phyloP scores from a whole-genome alignment of 2,113 vertebrate species.

The Elaphurus davidianus region DNA sequence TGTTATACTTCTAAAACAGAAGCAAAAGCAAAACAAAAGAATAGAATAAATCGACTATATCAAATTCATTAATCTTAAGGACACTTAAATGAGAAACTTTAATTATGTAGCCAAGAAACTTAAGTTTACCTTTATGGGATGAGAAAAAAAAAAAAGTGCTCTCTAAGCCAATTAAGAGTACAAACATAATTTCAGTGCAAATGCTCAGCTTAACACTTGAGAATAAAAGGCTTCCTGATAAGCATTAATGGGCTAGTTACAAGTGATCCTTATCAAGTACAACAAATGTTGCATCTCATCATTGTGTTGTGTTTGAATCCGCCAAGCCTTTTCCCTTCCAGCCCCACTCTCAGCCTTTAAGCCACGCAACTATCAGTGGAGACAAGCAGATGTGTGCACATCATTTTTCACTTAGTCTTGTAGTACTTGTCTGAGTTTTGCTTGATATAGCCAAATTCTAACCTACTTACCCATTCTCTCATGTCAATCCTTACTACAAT shows the following conservation, averaged over 20 bases:
- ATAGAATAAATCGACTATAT: neutral
- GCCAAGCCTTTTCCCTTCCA: neutral
- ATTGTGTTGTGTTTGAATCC: too few species aligned
- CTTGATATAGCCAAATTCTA: neutral
- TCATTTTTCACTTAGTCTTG: neutral
- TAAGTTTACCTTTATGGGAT: neutral
- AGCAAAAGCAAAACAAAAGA: neutral
- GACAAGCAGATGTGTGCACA: neutral
- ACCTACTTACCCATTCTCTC: neutral
- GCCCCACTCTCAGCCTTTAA: neutral
- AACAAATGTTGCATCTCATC: neutral
- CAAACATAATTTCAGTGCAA: conserved; percentile 31
- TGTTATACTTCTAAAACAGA: neutral
- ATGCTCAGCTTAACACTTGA: neutral
- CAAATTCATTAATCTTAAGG: neutral
- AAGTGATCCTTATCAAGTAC: neutral
- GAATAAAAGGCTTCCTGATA: neutral
- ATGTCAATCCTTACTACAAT: neutral
- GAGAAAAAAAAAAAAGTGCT: neutral
- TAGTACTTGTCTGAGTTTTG: neutral
- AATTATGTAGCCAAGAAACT: neutral
- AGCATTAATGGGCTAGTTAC: neutral
- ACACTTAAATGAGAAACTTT: neutral
- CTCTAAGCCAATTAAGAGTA: neutral
- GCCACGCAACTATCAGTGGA: neutral